These are phyloP conservation scores for Chymomyza fuscimana DNA, from an alignment of 2,888 invertebrate species.

Conservation along the genomic window DNA sequence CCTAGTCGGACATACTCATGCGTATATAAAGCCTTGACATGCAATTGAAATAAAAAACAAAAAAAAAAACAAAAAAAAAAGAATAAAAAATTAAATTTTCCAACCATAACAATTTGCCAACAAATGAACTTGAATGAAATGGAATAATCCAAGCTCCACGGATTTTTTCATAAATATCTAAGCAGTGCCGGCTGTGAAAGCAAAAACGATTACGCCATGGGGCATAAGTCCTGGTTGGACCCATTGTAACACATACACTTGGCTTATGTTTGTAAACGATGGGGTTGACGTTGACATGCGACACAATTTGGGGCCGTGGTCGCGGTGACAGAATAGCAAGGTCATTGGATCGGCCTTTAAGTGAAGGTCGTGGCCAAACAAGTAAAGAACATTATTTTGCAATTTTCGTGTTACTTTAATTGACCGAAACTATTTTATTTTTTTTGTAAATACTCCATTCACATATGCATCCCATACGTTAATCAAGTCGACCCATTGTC, in stretches of 20 bases:
- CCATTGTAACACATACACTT: constrained; percentile 19
- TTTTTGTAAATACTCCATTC: constrained; percentile 22
- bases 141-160: constrained; percentile 18
- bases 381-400: constrained; percentile 40
- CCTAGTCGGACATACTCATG: constrained; percentile 7
- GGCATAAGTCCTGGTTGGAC: constrained; percentile 36
- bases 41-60: constrained; percentile 24
- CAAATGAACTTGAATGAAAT: constrained; percentile 28
- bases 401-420: constrained; percentile 53
- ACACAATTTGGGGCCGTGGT: constrained; percentile 24
- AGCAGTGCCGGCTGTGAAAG: constrained; percentile 34
- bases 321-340: constrained; percentile 28
- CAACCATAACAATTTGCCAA: constrained; percentile 25
- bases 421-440: constrained; percentile 3
- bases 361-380: constrained; percentile 10
- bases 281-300: not conserved
- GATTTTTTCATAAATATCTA: constrained; percentile 65
- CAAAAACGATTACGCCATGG: constrained; percentile 1
- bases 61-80: not conserved
- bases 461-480: constrained; percentile 25
- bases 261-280: not conserved
- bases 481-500: constrained; percentile 8
- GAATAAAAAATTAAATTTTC: constrained; percentile 20
- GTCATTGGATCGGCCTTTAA: constrained; percentile 18
- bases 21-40: constrained; percentile 33